A percentile compares a stretch with the other conserved stretches of the same genome.
Conservation (phyloP, 2,113 vertebrate species). For the Thymallus thymallus region DNA sequence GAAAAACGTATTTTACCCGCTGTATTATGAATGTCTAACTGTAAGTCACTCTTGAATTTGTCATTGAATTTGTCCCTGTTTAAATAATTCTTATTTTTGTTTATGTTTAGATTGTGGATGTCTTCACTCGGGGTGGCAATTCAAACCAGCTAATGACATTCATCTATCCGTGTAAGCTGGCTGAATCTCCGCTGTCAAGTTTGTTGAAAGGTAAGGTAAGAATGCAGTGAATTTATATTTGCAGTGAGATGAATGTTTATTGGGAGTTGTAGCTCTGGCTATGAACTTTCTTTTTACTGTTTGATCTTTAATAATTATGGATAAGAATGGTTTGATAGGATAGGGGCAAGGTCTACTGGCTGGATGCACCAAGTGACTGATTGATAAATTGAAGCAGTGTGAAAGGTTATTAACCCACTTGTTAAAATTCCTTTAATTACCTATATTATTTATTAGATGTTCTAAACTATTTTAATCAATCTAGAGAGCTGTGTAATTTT, state of each 20-base stretch:
- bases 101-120: conserved; percentile 46
- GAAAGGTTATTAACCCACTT: background rate
- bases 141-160: conserved; percentile 11
- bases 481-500: background rate
- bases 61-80: background rate
- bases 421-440: conserved; percentile 10
- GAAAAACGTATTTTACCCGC: too few relatives aligned
- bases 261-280: background rate
- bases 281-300: background rate
- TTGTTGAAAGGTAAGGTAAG: conserved; percentile 52
- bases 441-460: conserved; percentile 3
- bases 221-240: conserved; percentile 6
- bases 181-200: conserved; percentile 22
- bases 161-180: conserved; percentile 14
- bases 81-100: conserved; percentile 24
- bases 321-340: conserved; percentile 16
- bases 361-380: conserved; percentile 11
- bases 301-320: conserved; percentile 4
- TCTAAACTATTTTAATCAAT: background rate
- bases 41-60: too few relatives aligned
- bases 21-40: too few relatives aligned
- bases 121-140: conserved; percentile 15
- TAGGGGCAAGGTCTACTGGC: background rate
- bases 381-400: conserved; percentile 37
- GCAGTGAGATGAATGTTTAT: background rate